A percentile compares a stretch with the other conserved stretches of the same genome.
Conservation (phyloP, 2,113 vertebrate species). For the Pongo abelii region DNA sequence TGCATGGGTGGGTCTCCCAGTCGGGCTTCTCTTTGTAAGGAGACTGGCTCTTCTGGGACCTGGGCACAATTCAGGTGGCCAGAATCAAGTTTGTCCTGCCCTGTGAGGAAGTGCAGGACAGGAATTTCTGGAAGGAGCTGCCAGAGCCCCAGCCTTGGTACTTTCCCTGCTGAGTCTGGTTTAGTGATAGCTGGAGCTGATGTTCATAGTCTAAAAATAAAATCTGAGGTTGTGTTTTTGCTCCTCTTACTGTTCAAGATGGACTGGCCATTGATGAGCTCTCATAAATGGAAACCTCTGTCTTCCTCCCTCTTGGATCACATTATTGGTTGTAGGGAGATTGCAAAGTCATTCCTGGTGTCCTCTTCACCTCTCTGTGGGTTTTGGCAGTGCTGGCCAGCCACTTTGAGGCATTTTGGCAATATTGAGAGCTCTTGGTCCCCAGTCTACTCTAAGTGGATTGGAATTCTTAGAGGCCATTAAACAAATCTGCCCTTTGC, state of each 20-base stretch:
- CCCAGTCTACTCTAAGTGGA: background rate
- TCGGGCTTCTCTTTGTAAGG: background rate
- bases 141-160: too few relatives aligned
- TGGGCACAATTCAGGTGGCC: background rate
- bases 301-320: background rate
- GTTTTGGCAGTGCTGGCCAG: background rate
- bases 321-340: background rate
- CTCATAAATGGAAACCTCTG: background rate
- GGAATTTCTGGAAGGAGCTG: background rate
- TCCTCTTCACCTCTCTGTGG: background rate
- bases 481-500: background rate
- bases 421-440: background rate
- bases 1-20: background rate
- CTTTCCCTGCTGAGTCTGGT: background rate
- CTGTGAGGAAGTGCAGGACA: rapidly evolving
- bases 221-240: background rate
- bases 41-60: background rate
- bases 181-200: background rate
- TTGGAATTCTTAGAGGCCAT: background rate
- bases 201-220: background rate
- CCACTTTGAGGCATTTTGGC: background rate
- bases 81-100: background rate
- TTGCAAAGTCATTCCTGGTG: background rate
- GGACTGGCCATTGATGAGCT: background rate
- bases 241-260: slow-evolving; percentile 1